Evolutionary conservation across 2,888 invertebrate genomes (phyloP).

Genomic region (Allygus modestus): DNA sequence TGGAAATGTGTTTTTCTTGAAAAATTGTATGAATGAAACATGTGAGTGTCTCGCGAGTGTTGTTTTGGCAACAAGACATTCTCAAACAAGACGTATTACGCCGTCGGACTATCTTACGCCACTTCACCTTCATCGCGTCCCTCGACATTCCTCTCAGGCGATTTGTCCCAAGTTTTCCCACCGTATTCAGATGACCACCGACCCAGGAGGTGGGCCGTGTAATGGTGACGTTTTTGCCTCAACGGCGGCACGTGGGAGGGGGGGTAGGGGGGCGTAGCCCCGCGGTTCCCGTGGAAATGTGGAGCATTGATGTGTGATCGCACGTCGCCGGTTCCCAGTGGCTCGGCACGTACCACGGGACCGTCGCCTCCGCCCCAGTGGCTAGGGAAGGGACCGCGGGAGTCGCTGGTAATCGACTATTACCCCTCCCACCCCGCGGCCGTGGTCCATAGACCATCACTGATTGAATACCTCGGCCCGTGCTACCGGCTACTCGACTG

Average conservation of each 20-base stretch:
- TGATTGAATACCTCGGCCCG: slow-evolving; percentile 4
- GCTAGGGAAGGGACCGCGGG: background rate
- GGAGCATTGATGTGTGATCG: slow-evolving; percentile 53
- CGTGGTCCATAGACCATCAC: background rate
- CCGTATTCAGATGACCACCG: background rate
- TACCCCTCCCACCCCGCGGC: background rate
- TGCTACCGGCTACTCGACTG: slow-evolving; percentile 31
- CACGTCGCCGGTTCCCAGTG: slow-evolving; percentile 59
- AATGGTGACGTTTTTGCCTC: slow-evolving; percentile 18
- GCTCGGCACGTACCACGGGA: slow-evolving; percentile 38
- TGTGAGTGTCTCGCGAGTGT: too few species aligned
- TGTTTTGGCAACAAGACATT: too few species aligned
- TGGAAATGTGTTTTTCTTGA: too few species aligned
- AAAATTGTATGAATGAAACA: too few species aligned
- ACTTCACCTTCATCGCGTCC: too few species aligned
- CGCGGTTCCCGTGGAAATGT: slow-evolving; percentile 56
- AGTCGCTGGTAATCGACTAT: background rate
- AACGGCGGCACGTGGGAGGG: background rate
- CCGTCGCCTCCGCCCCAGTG: slow-evolving; percentile 10
- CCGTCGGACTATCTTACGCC: too few species aligned
- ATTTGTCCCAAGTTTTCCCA: too few species aligned
- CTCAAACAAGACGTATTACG: too few species aligned
- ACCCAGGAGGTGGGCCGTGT: background rate
- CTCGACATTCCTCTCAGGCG: too few species aligned
- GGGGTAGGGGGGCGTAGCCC: slow-evolving; percentile 35